phyloP scores from a whole-genome alignment of 1,140 invertebrate genomes.

The Oppia nitens region DNA sequence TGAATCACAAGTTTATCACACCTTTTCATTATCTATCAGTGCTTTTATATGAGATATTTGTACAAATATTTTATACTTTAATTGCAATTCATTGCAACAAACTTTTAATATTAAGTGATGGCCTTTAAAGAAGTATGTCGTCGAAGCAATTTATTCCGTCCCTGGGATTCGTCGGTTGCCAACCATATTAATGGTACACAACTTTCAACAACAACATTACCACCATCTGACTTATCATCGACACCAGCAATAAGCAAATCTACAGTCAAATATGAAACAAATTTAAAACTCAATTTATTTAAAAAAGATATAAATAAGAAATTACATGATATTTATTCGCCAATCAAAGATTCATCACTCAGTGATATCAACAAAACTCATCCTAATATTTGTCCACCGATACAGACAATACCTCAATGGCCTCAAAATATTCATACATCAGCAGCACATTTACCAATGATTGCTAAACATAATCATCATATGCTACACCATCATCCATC shows the following conservation, averaged over 20 bases:
- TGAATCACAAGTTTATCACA: too few species aligned
- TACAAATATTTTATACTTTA: neutral
- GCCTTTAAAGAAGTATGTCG: conserved; percentile 19
- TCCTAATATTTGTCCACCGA: neutral
- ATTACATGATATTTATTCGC: neutral
- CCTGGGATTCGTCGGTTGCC: conserved; percentile 6
- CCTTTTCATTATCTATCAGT: too few species aligned
- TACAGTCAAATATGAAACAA: neutral
- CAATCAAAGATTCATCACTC: neutral
- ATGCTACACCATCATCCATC: neutral
- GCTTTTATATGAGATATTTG: too few species aligned
- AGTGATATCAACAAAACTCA: neutral
- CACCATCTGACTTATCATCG: neutral
- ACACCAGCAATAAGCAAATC: neutral
- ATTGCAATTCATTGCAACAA: neutral
- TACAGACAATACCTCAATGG: neutral
- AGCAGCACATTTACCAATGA: neutral
- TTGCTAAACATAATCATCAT: neutral
- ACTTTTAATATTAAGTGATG: conserved; percentile 7
- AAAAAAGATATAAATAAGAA: neutral
- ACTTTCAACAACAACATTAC: neutral
- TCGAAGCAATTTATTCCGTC: conserved; percentile 18
- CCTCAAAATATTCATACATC: neutral
- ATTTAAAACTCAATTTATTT: neutral
- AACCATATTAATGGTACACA: neutral